phyloP scores from a whole-genome alignment of 2,797 vertebrate genomes.

The Rhabdophis nuchalis region DNA sequence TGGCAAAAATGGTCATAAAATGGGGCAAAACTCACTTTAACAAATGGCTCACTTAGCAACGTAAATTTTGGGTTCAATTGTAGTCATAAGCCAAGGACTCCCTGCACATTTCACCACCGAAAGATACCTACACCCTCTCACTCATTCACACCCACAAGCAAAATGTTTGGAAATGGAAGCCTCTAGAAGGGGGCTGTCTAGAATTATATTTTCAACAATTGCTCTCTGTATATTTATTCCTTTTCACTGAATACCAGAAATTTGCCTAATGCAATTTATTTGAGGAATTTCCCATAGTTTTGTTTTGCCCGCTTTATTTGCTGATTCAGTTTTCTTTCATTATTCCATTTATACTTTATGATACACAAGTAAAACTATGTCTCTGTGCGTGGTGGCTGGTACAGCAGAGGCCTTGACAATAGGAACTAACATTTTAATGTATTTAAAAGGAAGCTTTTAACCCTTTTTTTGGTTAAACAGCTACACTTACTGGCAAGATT shows the following conservation, averaged over 20 bases:
- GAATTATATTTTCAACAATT: background rate
- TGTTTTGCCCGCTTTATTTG: background rate
- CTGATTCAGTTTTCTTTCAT: background rate
- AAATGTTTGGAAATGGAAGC: background rate
- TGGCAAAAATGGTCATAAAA: background rate
- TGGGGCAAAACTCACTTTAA: background rate
- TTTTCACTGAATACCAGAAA: background rate
- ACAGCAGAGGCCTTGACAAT: slow-evolving; percentile 37
- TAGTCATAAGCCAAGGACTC: background rate
- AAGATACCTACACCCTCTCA: background rate
- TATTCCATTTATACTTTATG: background rate
- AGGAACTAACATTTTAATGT: background rate
- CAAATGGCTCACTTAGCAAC: background rate
- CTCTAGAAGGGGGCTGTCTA: background rate
- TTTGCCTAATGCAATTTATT: background rate
- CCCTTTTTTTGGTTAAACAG: slow-evolving; percentile 68
- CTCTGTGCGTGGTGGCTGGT: slow-evolving; percentile 26
- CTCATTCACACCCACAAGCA: background rate
- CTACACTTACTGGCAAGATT: slow-evolving; percentile 71
- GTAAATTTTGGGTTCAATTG: background rate
- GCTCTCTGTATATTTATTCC: background rate
- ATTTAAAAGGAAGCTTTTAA: background rate
- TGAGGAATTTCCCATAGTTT: background rate
- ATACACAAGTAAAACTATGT: background rate
- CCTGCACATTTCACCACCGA: background rate